Evolutionary conservation across 2,113 vertebrate species (phyloP).

Genomic region (Vanacampus margaritifer): DNA sequence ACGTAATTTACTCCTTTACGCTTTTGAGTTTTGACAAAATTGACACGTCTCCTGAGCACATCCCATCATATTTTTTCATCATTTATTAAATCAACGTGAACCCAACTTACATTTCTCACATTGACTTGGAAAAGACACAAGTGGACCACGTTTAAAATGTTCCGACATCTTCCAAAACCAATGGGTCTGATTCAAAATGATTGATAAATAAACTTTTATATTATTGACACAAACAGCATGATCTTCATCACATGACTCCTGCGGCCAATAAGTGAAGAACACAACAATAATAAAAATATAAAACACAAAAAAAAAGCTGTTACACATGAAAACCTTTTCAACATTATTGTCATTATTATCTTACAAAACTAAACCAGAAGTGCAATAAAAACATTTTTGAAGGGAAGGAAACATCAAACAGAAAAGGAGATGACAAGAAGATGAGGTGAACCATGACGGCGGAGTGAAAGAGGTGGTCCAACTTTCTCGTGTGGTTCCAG

Average conservation of each 20-base stretch:
- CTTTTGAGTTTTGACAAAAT: background rate
- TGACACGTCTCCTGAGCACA: background rate
- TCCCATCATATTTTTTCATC: background rate
- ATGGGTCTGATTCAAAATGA: background rate
- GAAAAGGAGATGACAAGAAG: too few relatives aligned
- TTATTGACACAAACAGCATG: background rate
- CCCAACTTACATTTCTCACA: background rate
- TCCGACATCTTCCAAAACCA: background rate
- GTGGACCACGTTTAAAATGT: background rate
- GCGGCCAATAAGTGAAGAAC: constrained; percentile 47
- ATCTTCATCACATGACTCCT: constrained; percentile 40
- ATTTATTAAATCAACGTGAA: background rate
- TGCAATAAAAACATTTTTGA: constrained; percentile 63
- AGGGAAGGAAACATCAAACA: constrained; percentile 27
- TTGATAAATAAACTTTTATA: background rate
- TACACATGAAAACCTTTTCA: constrained; percentile 64
- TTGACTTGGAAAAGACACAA: background rate
- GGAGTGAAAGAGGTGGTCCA: background rate
- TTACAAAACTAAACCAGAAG: constrained; percentile 72
- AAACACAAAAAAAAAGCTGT: constrained; percentile 53
- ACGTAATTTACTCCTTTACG: background rate
- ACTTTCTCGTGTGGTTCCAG: background rate
- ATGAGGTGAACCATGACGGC: too few relatives aligned
- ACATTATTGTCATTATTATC: constrained; percentile 65
- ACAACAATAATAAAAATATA: constrained; percentile 39